Conservation (phyloP, 1,140 invertebrate species). For the Ceratosolen fusciceps region DNA sequence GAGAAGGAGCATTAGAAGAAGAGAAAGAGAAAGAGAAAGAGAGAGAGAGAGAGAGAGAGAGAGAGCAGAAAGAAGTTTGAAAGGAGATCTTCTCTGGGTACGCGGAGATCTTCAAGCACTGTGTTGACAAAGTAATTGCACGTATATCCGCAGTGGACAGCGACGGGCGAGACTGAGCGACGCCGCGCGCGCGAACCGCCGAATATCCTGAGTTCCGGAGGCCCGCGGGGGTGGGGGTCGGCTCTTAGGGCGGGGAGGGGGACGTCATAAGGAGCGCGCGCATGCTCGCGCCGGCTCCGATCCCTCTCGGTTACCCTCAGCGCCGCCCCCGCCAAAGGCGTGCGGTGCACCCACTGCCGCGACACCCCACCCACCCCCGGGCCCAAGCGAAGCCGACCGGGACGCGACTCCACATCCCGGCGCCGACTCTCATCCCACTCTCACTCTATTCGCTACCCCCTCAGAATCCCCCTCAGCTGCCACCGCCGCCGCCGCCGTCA, state of each 20-base stretch:
- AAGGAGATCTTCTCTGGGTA: not conserved
- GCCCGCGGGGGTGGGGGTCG: not conserved
- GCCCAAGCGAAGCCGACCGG: not conserved
- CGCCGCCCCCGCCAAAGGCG: not conserved
- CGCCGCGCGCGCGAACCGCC: slow-evolving; percentile 57
- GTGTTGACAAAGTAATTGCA: slow-evolving; percentile 63
- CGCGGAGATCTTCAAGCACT: slow-evolving; percentile 50
- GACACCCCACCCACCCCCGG: slow-evolving; percentile 12
- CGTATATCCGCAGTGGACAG: slow-evolving; percentile 65
- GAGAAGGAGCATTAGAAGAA: no score
- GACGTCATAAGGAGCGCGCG: no score
- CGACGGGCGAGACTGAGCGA: slow-evolving; percentile 65
- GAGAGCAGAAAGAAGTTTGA: slow-evolving; percentile 2
- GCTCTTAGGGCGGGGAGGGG: no score
- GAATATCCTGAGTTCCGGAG: slow-evolving; percentile 51
- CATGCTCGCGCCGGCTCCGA: not conserved
- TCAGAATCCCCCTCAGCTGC: not conserved
- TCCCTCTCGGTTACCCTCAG: not conserved
- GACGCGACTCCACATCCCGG: not conserved
- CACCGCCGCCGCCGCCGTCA: not conserved
- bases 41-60: slow-evolving; percentile 4
- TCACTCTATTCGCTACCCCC: not conserved
- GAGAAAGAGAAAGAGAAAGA: not conserved
- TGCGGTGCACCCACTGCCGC: not conserved
- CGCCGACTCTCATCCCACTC: not conserved